Conservation (phyloP, 2,888 invertebrate genomes). For the Calephelis perditalis region DNA sequence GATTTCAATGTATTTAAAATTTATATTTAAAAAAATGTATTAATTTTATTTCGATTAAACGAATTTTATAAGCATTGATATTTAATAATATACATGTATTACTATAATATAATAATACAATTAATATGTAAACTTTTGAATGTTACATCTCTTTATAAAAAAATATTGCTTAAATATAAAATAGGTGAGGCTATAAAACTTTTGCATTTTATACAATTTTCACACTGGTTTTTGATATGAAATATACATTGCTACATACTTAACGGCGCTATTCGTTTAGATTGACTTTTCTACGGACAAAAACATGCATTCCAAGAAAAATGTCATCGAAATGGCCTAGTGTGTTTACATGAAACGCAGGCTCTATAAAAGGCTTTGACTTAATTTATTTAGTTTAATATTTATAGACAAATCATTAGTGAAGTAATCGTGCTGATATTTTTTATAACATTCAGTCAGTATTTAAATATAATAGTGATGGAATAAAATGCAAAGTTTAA, state of each 20-base stretch:
- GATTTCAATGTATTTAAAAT: too few species aligned
- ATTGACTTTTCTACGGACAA: slow-evolving; percentile 30
- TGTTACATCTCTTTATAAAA: neutral
- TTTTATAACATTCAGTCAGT: slow-evolving; percentile 56
- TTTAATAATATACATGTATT: too few species aligned
- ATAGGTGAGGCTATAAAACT: slow-evolving; percentile 22
- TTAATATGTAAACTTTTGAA: neutral
- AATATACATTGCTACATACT: slow-evolving; percentile 4
- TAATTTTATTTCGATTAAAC: too few species aligned
- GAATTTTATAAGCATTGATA: too few species aligned
- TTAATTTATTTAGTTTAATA: slow-evolving; percentile 38
- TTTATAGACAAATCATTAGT: slow-evolving; percentile 32
- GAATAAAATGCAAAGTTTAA: slow-evolving; percentile 48
- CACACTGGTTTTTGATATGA: neutral
- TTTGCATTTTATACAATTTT: slow-evolving; percentile 18
- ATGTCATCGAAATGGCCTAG: slow-evolving; percentile 29
- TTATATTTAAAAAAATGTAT: too few species aligned
- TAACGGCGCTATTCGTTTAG: slow-evolving; percentile 19
- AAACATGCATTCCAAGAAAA: slow-evolving; percentile 62
- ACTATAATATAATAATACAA: too few species aligned
- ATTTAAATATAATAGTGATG: slow-evolving; percentile 61
- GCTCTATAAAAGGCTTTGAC: slow-evolving; percentile 32
- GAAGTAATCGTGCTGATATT: slow-evolving; percentile 43
- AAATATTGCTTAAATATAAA: neutral
- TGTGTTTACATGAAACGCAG: slow-evolving; percentile 17